Percentiles rank a stretch among this genome's conserved stretches.
Conservation (phyloP, 2,888 invertebrate genomes). For the Athrips mouffetella region DNA sequence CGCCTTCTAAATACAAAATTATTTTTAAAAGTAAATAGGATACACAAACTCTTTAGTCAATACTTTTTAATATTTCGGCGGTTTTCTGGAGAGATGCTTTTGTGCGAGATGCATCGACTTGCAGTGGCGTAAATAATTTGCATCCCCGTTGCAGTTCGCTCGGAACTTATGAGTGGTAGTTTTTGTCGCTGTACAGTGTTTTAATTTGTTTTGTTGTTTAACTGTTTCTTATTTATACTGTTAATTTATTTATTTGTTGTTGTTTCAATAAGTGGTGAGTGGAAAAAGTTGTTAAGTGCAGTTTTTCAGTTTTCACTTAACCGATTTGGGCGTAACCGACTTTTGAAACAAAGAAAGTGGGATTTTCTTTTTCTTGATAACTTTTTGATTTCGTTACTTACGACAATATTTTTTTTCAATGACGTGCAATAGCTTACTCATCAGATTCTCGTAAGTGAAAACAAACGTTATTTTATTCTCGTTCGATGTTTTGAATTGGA, state of each 20-base stretch:
- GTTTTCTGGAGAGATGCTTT: slow-evolving; percentile 30
- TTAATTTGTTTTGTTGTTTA: slow-evolving; percentile 45
- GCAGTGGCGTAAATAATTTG: slow-evolving; percentile 73
- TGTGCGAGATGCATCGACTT: slow-evolving; percentile 53
- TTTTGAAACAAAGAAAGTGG: slow-evolving; percentile 5
- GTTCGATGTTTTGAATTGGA: slow-evolving; percentile 6
- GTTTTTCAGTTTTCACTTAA: slow-evolving; percentile 21
- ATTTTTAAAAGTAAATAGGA: slow-evolving; percentile 40
- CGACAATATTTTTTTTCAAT: neutral
- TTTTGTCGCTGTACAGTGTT: slow-evolving; percentile 68
- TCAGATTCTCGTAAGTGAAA: slow-evolving; percentile 18
- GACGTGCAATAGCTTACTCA: slow-evolving; percentile 1
- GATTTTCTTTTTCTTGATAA: neutral
- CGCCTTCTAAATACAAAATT: slow-evolving; percentile 59
- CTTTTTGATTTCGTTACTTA: neutral
- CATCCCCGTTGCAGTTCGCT: slow-evolving; percentile 60
- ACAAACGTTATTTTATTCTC: slow-evolving; percentile 2
- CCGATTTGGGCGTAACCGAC: neutral
- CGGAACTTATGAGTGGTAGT: slow-evolving; percentile 70
- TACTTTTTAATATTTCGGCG: slow-evolving; percentile 17
- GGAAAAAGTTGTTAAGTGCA: slow-evolving; percentile 35
- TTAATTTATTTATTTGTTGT: slow-evolving; percentile 38
- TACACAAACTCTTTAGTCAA: neutral
- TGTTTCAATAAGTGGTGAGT: slow-evolving; percentile 39
- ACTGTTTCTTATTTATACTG: slow-evolving; percentile 38